Conservation (phyloP, 1,140 invertebrate species). For the Drosophila rhopaloa region DNA sequence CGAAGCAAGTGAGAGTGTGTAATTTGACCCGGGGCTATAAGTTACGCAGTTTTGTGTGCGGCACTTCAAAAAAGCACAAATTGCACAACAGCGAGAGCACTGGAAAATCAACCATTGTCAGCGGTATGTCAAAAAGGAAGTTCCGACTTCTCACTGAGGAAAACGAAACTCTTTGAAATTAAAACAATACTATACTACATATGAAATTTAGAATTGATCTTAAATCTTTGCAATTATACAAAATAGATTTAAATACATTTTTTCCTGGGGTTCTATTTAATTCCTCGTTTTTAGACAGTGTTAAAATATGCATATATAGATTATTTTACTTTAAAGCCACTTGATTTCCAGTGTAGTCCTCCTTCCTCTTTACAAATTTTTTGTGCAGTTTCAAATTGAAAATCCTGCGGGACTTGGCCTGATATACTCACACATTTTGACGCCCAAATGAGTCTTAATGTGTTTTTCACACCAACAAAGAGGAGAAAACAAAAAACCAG, state of each 20-base stretch:
- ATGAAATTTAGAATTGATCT: too few species aligned
- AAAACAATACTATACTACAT: too few species aligned
- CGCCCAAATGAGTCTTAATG: conserved; percentile 78
- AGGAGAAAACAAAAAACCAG: conserved; percentile 11
- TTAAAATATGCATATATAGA: too few species aligned
- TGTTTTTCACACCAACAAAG: conserved; percentile 73
- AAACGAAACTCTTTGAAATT: neutral
- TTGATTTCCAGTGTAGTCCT: conserved; percentile 1
- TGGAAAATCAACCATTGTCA: conserved; percentile 59
- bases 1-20: conserved; percentile 65
- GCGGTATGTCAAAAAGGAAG: conserved; percentile 36
- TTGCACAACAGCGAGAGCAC: conserved; percentile 69
- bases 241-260: too few species aligned
- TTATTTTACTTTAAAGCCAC: too few species aligned
- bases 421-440: conserved; percentile 52
- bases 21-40: conserved; percentile 84
- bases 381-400: conserved; percentile 61
- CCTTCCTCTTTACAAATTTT: neutral
- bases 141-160: neutral
- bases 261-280: too few species aligned
- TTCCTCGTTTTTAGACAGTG: too few species aligned
- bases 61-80: conserved; percentile 76
- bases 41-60: conserved; percentile 75
- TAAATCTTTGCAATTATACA: too few species aligned
- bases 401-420: conserved; percentile 59